Evolutionary conservation across 2,888 invertebrate species (phyloP), one percentile per base, ranked within the genome.

Genomic region (Leptinotarsa haldemani): DNA sequence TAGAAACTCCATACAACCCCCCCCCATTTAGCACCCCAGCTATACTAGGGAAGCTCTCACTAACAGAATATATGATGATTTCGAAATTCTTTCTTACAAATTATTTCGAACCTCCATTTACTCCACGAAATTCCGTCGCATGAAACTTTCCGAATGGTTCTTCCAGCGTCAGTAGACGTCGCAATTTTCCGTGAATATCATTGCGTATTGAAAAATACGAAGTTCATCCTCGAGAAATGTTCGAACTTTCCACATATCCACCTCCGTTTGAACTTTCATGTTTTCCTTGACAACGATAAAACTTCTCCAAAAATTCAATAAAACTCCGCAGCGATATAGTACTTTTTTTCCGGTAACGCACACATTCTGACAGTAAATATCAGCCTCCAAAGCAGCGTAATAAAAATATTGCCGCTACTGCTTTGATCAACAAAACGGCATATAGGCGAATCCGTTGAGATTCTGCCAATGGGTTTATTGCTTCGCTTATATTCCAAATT

Each of bases 401-500:
- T 82, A 82, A 82, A 82, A 81, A 81, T 82, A 75, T 75, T 75
- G 69, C 53, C 69, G 79, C 77, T 79, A 77, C 78, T 77, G 78
- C 77, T 78, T 81, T 83, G 84, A 84, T 84, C 84, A 85, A 84
- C 83, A 84, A 83, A 85, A 80, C 78, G 76, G 77, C n/a, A 66
- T n/a, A 67, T 72, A 65, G 74, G 58, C 81, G 81, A 79, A 77
- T 82, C 82, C 84, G 85, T 85, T 85, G 85, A 84, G 82, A 86
- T 86, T 84, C 85, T 80, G 83, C 80, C 85, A 84, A 85, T 85
- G 84, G 85, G 85, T 85, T 86, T 86, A 86, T 86, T 85, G 85
- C 85, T 84, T 85, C 85, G 85, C 85, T 85, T 85, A 85, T 85
- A 85, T 85, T 85, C 84, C 81, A 84, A 85, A 86, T 85, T 85